Percentiles rank a stretch among this genome's conserved stretches.
Conservation (phyloP, 2,888 invertebrate species). For the Syritta pipiens region DNA sequence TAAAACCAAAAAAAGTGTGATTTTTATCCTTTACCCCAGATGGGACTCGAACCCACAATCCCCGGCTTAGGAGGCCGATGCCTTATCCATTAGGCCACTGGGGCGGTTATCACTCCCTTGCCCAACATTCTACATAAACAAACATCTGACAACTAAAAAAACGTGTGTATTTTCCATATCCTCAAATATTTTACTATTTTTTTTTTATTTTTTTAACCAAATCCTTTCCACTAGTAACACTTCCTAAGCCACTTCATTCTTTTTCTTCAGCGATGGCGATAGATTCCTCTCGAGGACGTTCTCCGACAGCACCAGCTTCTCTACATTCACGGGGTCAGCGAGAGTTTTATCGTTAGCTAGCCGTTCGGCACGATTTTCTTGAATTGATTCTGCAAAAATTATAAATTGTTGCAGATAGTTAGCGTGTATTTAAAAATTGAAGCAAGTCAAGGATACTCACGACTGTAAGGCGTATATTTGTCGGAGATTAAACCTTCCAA, state of each 20-base stretch:
- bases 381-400: slow-evolving; percentile 84
- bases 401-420: background rate
- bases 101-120: slow-evolving; percentile 80
- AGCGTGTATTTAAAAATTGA: background rate
- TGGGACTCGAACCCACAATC: slow-evolving; percentile 93
- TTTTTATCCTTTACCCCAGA: slow-evolving; percentile 84
- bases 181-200: background rate
- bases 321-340: slow-evolving; percentile 83
- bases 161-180: background rate
- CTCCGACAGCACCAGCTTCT: slow-evolving; percentile 84
- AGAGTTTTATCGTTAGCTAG: slow-evolving; percentile 82
- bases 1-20: slow-evolving; percentile 16
- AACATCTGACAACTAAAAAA: background rate
- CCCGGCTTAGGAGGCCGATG: slow-evolving; percentile 92
- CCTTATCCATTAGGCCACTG: slow-evolving; percentile 92
- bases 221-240: background rate
- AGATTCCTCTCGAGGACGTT: slow-evolving; percentile 85
- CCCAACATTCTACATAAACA: slow-evolving; percentile 27
- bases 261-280: slow-evolving; percentile 83
- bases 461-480: slow-evolving; percentile 87
- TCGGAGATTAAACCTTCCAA: slow-evolving; percentile 87
- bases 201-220: background rate
- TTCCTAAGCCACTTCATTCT: slow-evolving; percentile 70
- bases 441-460: slow-evolving; percentile 79
- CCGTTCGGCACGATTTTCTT: slow-evolving; percentile 87